These are phyloP conservation scores for Heterodera carotae DNA, from an alignment of 1,140 invertebrate species.

Conservation along the genomic window DNA sequence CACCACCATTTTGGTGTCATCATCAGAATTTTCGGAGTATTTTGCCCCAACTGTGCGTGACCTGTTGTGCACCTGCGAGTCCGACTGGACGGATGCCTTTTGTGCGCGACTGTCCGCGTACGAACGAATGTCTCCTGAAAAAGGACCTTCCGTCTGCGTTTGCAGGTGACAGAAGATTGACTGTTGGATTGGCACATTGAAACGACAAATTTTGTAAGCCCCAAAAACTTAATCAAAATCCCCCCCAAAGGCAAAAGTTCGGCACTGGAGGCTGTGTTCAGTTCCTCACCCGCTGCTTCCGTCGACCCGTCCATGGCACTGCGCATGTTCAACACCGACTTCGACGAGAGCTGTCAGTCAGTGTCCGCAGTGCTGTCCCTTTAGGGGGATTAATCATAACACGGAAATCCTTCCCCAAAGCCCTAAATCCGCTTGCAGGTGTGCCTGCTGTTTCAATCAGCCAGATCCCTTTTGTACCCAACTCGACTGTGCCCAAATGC, in stretches of 20 bases:
- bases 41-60: neutral
- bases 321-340: conserved; percentile 1
- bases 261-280: conserved; percentile 35
- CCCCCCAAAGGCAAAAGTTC: conserved; percentile 27
- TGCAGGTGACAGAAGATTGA: conserved; percentile 42
- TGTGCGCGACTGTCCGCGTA: conserved; percentile 32
- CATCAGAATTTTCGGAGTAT: neutral
- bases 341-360: neutral
- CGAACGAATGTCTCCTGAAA: conserved; percentile 20
- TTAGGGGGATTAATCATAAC: too few species aligned
- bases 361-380: conserved; percentile 9
- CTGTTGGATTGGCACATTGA: too few species aligned
- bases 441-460: conserved; percentile 54
- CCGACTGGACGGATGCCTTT: conserved; percentile 41
- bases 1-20: too few species aligned
- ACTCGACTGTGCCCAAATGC: conserved; percentile 46
- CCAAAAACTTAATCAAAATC: neutral
- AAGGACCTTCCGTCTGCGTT: conserved; percentile 48
- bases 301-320: neutral
- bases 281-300: conserved; percentile 49
- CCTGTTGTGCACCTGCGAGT: conserved; percentile 32
- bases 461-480: conserved; percentile 49
- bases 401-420: neutral
- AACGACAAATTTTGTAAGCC: too few species aligned
- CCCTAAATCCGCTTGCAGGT: conserved; percentile 40